Evolutionary conservation across 2,797 vertebrate genomes (phyloP).

Genomic region (Ctenopoma kingsleyae): DNA sequence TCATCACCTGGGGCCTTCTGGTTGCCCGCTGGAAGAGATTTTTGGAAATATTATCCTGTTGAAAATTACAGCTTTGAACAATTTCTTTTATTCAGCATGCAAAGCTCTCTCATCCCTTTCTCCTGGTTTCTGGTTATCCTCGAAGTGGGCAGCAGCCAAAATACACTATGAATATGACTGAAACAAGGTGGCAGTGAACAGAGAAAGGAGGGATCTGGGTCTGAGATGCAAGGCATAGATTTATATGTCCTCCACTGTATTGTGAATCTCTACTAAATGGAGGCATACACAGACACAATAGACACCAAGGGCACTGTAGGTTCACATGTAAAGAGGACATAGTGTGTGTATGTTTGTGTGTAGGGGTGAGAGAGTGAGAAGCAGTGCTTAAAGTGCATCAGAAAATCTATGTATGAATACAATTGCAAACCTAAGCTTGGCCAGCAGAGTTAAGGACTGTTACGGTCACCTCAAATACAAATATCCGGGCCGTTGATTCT

Average conservation of each 20-base stretch:
- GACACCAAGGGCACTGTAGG: not conserved
- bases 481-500: constrained; percentile 18
- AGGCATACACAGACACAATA: constrained; percentile 10
- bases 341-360: not conserved
- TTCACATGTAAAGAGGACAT: not conserved
- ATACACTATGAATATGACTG: constrained; percentile 22
- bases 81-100: constrained; percentile 65
- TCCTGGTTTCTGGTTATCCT: constrained; percentile 35
- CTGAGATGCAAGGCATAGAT: constrained; percentile 32
- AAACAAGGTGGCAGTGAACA: constrained; percentile 39
- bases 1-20: constrained; percentile 56
- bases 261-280: constrained; percentile 27
- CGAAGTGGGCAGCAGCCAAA: constrained; percentile 39
- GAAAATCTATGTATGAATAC: constrained; percentile 40
- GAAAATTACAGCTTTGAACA: constrained; percentile 62
- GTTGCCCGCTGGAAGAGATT: constrained; percentile 53
- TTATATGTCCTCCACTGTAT: constrained; percentile 33
- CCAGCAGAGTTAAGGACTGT: constrained; percentile 37
- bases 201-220: constrained; percentile 44
- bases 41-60: constrained; percentile 63
- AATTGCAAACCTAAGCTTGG: constrained; percentile 14
- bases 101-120: constrained; percentile 42
- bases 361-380: not conserved
- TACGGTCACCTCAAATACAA: constrained; percentile 19
- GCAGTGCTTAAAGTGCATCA: constrained; percentile 26